phyloP scores from a whole-genome alignment of 2,113 vertebrate species.

The Eurystomus gularis region DNA sequence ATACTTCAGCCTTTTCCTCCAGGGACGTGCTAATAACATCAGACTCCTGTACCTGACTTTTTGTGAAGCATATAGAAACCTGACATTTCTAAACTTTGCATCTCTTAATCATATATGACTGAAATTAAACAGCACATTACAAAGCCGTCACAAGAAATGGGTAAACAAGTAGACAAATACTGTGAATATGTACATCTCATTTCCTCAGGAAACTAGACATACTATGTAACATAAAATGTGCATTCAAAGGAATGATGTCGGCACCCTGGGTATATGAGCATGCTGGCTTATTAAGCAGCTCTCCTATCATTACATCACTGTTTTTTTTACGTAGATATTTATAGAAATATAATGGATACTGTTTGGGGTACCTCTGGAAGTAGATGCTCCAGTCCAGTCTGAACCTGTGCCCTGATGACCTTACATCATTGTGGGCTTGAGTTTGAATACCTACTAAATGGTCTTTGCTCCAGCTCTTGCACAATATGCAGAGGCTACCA shows the following conservation, averaged over 20 bases:
- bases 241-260: background rate
- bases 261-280: background rate
- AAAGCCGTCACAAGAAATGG: background rate
- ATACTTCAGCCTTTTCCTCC: background rate
- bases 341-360: background rate
- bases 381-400: background rate
- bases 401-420: background rate
- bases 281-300: background rate
- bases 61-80: background rate
- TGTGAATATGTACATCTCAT: background rate
- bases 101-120: background rate
- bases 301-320: background rate
- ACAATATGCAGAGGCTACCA: background rate
- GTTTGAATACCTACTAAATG: background rate
- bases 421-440: fast-evolving
- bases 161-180: background rate
- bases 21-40: background rate
- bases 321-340: background rate
- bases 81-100: background rate
- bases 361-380: background rate
- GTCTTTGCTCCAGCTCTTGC: background rate
- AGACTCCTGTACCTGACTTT: background rate
- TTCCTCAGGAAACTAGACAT: background rate
- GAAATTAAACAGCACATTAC: background rate
- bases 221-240: background rate